Base-by-base conservation (phyloP, 1,140 invertebrate genomes). In the Sminthurinus signatus region DNA sequence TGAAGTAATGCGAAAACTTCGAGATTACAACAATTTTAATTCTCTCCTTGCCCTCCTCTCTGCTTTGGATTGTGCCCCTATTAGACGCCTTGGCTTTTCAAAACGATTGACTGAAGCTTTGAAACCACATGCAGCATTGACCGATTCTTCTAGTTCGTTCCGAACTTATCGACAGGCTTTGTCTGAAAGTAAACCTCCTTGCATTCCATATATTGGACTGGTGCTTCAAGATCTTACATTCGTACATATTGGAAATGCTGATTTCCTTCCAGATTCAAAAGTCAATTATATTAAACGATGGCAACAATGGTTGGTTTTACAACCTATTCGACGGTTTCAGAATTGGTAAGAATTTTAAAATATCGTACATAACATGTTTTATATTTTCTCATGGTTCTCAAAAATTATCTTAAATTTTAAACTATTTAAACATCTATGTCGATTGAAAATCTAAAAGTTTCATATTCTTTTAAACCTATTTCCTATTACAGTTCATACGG, bases 141-240 rank as follows among this genome's bases (percentile, higher is more conserved):
- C 98, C 71, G 96, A 98, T 79, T 95, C 90, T 69, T 93, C 91
- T 15, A 91, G 88, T 29, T 97, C 93, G 72, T 98, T 98, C 81
- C 81, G 93, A 72, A 91, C 92, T 17, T 98, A 98, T 77, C 82
- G 96, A 66, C 89, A 89, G 75, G 93, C 94, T 31, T 79, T 99
- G 65, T 87, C 90, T 32, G 92, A 96, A 75, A 94, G 94, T 14
- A 86, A 91, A 74, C 93, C 96, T 27, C 96, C 96, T 27, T 98
- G 95, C 77, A 97, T 98, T 79, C 96, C 96, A 25, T 98, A 98
- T 75, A 95, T 98, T 75, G 96, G 96, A 54, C 81, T 98, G 46
- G 95, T 98, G 59, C 82, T 99, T 43, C 96, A 99, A 86, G 96
- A 99, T 81, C 81, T 99, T 74, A 99, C 96, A 3, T 98, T 99